Conservation (phyloP, 2,888 invertebrate genomes). For the Amaurobius ferox region DNA sequence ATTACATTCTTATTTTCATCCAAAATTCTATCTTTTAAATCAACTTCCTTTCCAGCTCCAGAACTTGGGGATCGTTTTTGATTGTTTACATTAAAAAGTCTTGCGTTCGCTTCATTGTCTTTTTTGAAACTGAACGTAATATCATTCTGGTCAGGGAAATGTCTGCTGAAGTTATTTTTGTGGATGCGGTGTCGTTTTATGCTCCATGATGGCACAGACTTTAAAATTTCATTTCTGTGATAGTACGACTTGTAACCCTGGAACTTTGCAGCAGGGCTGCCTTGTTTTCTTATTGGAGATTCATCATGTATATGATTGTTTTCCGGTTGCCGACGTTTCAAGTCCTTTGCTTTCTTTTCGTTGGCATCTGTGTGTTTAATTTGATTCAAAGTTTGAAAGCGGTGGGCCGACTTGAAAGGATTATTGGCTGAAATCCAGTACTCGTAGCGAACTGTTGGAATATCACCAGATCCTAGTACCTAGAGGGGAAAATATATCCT, state of each 20-base stretch:
- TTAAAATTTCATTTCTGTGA: constrained; percentile 57
- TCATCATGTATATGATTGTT: constrained; percentile 12
- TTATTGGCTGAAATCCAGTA: constrained; percentile 51
- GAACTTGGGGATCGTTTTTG: neutral
- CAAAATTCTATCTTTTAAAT: too few relatives aligned
- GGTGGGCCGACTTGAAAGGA: neutral
- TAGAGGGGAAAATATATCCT: constrained; percentile 13
- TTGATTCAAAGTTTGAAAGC: neutral
- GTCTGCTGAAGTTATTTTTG: constrained; percentile 7
- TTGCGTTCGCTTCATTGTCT: neutral
- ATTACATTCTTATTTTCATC: too few relatives aligned
- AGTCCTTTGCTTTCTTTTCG: neutral
- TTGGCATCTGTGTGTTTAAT: constrained; percentile 4
- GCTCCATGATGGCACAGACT: constrained; percentile 59
- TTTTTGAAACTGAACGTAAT: neutral
- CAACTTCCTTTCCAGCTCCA: neutral
- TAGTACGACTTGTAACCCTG: constrained; percentile 64
- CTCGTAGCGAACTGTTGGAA: constrained; percentile 54
- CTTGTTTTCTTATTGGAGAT: neutral
- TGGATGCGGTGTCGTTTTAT: constrained; percentile 24
- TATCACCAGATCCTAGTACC: constrained; percentile 53
- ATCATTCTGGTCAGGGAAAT: neutral
- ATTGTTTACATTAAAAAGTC: too few relatives aligned
- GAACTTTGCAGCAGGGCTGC: neutral
- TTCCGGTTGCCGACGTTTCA: neutral